These are phyloP conservation scores for Callyntrura sp. DNA, from an alignment of 2,888 invertebrate genomes.

Conservation along the genomic window DNA sequence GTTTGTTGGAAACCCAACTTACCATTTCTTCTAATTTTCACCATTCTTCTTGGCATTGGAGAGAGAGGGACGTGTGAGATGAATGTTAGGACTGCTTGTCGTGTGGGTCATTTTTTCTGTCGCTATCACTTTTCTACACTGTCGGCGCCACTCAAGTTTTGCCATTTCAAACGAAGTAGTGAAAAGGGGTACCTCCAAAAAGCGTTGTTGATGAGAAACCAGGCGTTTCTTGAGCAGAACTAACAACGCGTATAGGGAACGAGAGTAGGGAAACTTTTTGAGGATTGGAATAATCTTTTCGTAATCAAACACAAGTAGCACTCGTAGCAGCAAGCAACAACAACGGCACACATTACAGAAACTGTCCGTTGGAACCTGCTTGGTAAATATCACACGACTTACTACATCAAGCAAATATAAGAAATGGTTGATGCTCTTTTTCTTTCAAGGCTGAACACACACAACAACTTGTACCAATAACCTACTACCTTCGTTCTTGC, in stretches of 20 bases:
- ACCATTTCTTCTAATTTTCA: no score
- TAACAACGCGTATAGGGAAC: neutral
- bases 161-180: slow-evolving; percentile 38
- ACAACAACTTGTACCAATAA: neutral
- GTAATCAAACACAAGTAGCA: neutral
- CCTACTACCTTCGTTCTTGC: neutral
- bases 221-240: neutral
- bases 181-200: neutral
- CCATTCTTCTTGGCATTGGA: neutral
- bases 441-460: neutral
- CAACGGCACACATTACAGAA: neutral
- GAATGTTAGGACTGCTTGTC: slow-evolving; percentile 8
- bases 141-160: slow-evolving; percentile 63
- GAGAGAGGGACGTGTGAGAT: neutral
- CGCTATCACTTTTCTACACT: slow-evolving; percentile 57
- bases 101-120: slow-evolving; percentile 22
- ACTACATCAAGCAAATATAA: neutral
- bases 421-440: neutral
- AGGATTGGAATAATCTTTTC: slow-evolving; percentile 2
- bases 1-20: no score
- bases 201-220: neutral
- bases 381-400: slow-evolving; percentile 51
- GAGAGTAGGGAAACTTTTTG: neutral
- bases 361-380: slow-evolving; percentile 25
- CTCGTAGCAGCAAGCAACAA: no score